A percentile compares a stretch with the other conserved stretches of the same genome.
Evolutionary conservation across 2,888 invertebrate genomes (phyloP).

Genomic region (Trachelus tabidus): DNA sequence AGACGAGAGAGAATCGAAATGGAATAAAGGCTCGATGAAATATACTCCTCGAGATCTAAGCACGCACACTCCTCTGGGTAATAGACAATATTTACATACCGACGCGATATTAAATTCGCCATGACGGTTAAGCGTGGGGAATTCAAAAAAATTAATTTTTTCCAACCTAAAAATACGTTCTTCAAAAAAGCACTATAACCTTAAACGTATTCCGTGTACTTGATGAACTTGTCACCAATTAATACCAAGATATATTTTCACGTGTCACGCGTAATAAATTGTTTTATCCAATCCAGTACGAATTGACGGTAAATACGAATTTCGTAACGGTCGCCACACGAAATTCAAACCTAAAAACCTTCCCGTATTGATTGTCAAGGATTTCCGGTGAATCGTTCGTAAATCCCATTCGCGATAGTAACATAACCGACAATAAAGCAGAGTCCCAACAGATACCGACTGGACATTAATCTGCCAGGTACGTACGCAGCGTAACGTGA

Average conservation of each 20-base stretch:
- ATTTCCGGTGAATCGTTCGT: not conserved
- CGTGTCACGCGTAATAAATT: no score
- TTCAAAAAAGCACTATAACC: not conserved
- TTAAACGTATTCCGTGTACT: not conserved
- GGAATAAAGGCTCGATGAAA: not conserved
- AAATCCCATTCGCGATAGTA: not conserved
- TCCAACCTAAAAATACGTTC: not conserved
- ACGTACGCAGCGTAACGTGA: slow-evolving; percentile 24
- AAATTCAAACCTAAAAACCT: no score
- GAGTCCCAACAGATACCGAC: not conserved
- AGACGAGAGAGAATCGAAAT: not conserved
- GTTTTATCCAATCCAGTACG: no score
- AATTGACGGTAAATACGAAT: no score
- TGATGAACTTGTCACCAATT: not conserved
- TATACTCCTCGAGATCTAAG: not conserved
- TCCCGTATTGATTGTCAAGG: not conserved
- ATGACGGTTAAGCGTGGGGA: not conserved
- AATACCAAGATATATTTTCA: no score
- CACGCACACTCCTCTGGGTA: not conserved
- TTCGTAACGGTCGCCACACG: no score
- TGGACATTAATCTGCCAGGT: not conserved
- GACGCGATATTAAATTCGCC: not conserved
- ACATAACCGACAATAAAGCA: slow-evolving; percentile 1
- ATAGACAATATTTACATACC: not conserved
- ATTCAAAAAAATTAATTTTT: not conserved